phyloP scores from a whole-genome alignment of 1,140 invertebrate species.

The Conopomorpha cramerella region DNA sequence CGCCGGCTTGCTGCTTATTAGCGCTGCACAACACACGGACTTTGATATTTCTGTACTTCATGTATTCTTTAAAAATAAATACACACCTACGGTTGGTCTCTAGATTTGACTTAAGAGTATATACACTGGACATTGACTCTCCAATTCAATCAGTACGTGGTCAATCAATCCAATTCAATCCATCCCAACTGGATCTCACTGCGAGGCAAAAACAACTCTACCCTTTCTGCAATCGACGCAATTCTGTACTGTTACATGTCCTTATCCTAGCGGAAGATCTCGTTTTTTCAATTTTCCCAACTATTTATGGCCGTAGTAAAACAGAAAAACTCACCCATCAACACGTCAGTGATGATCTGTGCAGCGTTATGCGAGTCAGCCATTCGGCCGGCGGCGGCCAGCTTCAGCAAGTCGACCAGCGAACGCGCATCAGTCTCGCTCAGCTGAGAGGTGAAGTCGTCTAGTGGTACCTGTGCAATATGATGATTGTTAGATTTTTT shows the following conservation, averaged over 20 bases:
- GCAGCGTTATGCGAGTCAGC: constrained; percentile 68
- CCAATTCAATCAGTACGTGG: neutral
- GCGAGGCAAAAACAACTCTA: no score
- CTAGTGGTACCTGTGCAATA: constrained; percentile 67
- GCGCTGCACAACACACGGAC: no score
- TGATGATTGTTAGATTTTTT: no score
- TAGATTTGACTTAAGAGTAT: neutral
- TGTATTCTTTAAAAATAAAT: neutral
- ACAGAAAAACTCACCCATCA: constrained; percentile 66
- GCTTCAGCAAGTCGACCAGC: constrained; percentile 82
- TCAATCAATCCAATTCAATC: neutral
- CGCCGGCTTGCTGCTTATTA: constrained; percentile 64
- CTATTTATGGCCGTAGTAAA: no score
- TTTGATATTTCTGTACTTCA: no score
- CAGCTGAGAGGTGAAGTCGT: constrained; percentile 80
- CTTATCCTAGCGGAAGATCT: neutral
- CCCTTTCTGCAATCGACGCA: constrained; percentile 31
- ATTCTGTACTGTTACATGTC: neutral
- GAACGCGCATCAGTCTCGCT: constrained; percentile 83
- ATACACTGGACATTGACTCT: neutral
- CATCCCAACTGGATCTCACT: neutral
- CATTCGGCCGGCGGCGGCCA: constrained; percentile 80
- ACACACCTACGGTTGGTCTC: neutral
- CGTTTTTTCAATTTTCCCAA: no score
- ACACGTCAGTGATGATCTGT: constrained; percentile 68